Percentiles rank a stretch among this genome's conserved stretches.
Conservation (phyloP, 2,888 invertebrate genomes). For the Tryphoninae sp. region DNA sequence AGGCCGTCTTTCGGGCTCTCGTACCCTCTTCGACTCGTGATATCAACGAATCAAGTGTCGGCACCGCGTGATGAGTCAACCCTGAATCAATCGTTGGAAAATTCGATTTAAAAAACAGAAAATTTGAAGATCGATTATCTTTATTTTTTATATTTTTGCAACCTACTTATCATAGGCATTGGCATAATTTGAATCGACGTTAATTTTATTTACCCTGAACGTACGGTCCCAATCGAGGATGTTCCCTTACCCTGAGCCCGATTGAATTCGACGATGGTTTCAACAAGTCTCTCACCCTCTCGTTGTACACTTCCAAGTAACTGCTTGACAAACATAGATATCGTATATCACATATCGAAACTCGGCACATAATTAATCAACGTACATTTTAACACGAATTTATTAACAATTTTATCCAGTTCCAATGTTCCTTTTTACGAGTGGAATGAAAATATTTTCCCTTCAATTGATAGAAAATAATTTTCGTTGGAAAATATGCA, state of each 20-base stretch:
- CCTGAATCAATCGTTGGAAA: slow-evolving; percentile 80
- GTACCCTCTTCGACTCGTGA: slow-evolving; percentile 85
- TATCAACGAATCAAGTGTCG: slow-evolving; percentile 83
- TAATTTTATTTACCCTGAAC: slow-evolving; percentile 85
- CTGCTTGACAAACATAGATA: slow-evolving; percentile 60
- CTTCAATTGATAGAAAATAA: too few relatives aligned
- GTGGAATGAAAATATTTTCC: too few relatives aligned
- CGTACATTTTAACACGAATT: background rate
- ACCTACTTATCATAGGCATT: background rate
- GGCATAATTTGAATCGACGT: background rate
- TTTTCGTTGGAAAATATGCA: too few relatives aligned
- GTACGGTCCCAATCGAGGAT: slow-evolving; percentile 90
- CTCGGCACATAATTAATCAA: background rate
- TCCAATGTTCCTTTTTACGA: too few relatives aligned
- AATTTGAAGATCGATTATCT: background rate
- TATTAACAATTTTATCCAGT: background rate
- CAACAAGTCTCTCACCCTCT: slow-evolving; percentile 88
- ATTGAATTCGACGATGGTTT: slow-evolving; percentile 76
- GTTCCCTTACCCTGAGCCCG: slow-evolving; percentile 88
- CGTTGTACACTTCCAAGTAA: slow-evolving; percentile 84
- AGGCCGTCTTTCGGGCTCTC: slow-evolving; percentile 86
- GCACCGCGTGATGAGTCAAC: slow-evolving; percentile 85
- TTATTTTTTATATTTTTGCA: background rate
- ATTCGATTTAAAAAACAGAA: background rate
- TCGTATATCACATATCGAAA: background rate